A percentile compares a stretch with the other conserved stretches of the same genome.
Conservation (phyloP, 2,888 invertebrate genomes). For the Clostera curtula region DNA sequence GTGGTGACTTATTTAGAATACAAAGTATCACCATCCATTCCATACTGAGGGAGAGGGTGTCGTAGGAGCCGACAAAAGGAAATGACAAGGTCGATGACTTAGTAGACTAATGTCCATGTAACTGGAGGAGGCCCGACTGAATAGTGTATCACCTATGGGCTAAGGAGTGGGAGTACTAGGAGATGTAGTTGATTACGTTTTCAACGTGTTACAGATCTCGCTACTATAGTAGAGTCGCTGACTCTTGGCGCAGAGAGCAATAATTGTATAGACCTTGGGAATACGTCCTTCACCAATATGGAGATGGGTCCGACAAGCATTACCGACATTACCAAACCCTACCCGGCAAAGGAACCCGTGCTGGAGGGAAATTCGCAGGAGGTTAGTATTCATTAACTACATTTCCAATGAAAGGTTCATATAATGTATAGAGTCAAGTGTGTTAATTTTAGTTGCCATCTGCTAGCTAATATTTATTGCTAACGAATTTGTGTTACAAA, state of each 20-base stretch:
- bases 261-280: conserved; percentile 70
- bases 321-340: conserved; percentile 69
- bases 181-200: too few species aligned
- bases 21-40: conserved; percentile 1
- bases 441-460: too few species aligned
- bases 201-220: conserved; percentile 76
- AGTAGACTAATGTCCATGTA: too few species aligned
- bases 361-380: conserved; percentile 55
- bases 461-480: too few species aligned
- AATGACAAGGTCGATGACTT: too few species aligned
- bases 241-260: conserved; percentile 79
- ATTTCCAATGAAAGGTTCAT: not conserved
- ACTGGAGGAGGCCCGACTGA: too few species aligned
- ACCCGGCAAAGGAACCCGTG: conserved; percentile 65
- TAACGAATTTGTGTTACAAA: too few species aligned
- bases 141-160: too few species aligned
- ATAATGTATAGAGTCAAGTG: too few species aligned
- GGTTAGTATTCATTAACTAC: conserved; percentile 28
- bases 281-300: conserved; percentile 68
- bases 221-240: conserved; percentile 89
- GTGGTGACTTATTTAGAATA: not conserved
- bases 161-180: too few species aligned
- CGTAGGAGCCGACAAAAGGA: too few species aligned
- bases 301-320: conserved; percentile 71
- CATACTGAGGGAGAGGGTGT: too few species aligned